Evolutionary conservation across 1,140 invertebrate genomes (phyloP).

Genomic region (Hylyphantes graminicola): DNA sequence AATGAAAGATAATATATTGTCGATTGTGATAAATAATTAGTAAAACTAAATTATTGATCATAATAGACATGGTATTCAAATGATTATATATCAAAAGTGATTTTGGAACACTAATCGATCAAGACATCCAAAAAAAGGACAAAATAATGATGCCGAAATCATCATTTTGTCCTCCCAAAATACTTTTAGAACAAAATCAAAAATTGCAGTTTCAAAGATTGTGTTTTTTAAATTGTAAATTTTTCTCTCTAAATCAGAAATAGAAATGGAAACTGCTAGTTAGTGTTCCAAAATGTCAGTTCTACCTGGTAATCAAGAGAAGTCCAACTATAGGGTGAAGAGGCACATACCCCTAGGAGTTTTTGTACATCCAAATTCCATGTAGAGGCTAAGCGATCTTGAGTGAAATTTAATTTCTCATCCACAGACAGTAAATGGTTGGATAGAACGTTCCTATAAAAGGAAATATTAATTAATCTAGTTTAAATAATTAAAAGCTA

Average conservation of each 20-base stretch:
- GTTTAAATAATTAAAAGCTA: not conserved
- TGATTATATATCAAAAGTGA: too few relatives aligned
- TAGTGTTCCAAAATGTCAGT: constrained; percentile 20
- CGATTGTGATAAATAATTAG: too few relatives aligned
- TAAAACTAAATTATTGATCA: too few relatives aligned
- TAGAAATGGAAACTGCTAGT: not conserved
- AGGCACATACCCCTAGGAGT: constrained; percentile 47
- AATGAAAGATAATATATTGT: too few relatives aligned
- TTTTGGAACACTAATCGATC: too few relatives aligned
- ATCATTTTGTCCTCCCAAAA: too few relatives aligned
- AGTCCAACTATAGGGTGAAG: constrained; percentile 16
- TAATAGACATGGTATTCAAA: too few relatives aligned
- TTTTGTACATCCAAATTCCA: constrained; percentile 47
- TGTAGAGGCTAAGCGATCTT: constrained; percentile 59
- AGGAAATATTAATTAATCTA: not conserved
- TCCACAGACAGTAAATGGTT: constrained; percentile 62
- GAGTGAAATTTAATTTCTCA: constrained; percentile 59
- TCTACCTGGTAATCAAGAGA: constrained; percentile 43
- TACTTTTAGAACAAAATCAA: too few relatives aligned
- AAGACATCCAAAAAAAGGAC: too few relatives aligned
- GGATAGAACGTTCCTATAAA: constrained; percentile 33
- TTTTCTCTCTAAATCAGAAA: not conserved
- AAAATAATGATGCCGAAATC: too few relatives aligned
- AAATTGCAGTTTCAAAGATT: too few relatives aligned
- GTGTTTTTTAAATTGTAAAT: not conserved